Percentiles rank a stretch among this genome's conserved stretches.
Conservation (phyloP, 2,113 vertebrate species). For the Esox niger region DNA sequence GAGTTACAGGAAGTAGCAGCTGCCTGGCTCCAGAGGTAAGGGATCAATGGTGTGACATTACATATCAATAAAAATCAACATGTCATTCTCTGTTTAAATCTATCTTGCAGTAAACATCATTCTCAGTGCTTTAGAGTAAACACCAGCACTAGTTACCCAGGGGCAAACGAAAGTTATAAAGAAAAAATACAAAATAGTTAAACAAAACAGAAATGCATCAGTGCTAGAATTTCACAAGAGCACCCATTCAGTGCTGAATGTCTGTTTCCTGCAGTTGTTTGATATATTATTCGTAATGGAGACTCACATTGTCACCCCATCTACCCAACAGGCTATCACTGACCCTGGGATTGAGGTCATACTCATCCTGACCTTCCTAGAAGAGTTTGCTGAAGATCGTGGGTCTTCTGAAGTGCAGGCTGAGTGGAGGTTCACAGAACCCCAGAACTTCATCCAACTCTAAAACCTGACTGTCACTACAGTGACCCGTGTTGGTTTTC, state of each 20-base stretch:
- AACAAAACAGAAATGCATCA: slow-evolving; percentile 19
- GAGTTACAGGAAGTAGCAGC: slow-evolving; percentile 39
- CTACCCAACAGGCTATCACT: no score
- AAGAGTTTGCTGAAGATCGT: slow-evolving; percentile 1
- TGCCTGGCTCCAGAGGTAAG: slow-evolving; percentile 31
- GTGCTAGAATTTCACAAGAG: slow-evolving; percentile 26
- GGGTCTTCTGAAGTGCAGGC: slow-evolving; percentile 19
- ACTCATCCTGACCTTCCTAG: background rate
- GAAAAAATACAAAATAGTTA: background rate
- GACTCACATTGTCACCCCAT: slow-evolving; percentile 31
- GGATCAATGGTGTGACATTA: background rate
- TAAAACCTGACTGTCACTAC: background rate
- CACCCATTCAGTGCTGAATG: slow-evolving; percentile 1
- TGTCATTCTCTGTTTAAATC: slow-evolving; percentile 5
- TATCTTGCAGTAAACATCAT: slow-evolving; percentile 14
- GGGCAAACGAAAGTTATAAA: slow-evolving; percentile 1
- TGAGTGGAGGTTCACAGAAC: slow-evolving; percentile 29
- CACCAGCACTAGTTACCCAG: background rate
- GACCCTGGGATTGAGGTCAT: no score
- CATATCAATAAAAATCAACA: slow-evolving; percentile 4
- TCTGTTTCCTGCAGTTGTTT: background rate
- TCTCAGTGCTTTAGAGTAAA: slow-evolving; percentile 11
- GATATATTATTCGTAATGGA: slow-evolving; percentile 9
- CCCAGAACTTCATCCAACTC: slow-evolving; percentile 11
- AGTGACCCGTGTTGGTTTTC: slow-evolving; percentile 39